Evolutionary conservation across 2,888 invertebrate species (phyloP).

Genomic region (Chironomus riparius): DNA sequence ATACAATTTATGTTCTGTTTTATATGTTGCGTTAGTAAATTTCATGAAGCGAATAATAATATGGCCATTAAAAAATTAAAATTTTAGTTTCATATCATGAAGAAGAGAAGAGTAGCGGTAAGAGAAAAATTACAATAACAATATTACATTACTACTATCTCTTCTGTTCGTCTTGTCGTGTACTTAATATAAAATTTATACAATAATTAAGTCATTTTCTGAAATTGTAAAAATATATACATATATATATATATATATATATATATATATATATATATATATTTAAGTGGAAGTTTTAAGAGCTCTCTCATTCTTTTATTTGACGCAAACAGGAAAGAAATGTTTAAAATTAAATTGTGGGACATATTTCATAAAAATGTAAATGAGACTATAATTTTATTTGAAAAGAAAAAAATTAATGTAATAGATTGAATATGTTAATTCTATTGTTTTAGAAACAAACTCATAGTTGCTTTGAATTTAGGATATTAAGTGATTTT

Average conservation of each 20-base stretch:
- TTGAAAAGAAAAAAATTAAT: no score
- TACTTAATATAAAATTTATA: not conserved
- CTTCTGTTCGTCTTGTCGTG: not conserved
- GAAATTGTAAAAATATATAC: not conserved
- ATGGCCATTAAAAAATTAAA: conserved; percentile 6
- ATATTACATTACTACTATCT: not conserved
- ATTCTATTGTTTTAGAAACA: no score
- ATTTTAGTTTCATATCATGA: not conserved
- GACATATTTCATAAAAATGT: not conserved
- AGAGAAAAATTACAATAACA: not conserved
- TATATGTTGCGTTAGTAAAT: not conserved
- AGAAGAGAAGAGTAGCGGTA: not conserved
- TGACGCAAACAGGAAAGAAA: not conserved
- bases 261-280: not conserved
- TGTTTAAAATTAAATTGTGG: not conserved
- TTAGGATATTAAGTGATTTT: no score
- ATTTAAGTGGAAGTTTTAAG: not conserved
- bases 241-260: no score
- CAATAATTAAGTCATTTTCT: not conserved
- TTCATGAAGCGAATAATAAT: conserved; percentile 19
- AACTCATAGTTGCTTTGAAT: no score
- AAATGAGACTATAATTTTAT: not conserved
- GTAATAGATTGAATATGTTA: no score
- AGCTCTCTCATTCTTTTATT: not conserved
- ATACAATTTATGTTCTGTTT: conserved; percentile 7